These are phyloP conservation scores for Diogma glabrata DNA, from an alignment of 2,888 invertebrate species.

Conservation along the genomic window DNA sequence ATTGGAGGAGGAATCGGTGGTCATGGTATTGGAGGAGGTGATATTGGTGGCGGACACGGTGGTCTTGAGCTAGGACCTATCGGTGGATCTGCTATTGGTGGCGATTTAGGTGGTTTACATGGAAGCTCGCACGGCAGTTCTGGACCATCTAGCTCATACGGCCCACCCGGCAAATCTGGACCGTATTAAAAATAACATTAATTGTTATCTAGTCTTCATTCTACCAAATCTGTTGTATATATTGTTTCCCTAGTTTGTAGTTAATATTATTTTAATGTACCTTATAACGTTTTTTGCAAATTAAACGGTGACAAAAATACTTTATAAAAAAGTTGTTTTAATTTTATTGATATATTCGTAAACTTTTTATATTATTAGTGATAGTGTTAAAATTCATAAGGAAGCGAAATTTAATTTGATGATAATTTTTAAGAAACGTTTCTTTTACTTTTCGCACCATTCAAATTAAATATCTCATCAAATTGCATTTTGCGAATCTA, in stretches of 20 bases:
- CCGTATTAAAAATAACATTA: conserved; percentile 40
- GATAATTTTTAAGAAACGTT: too few species aligned
- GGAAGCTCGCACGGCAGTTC: conserved; percentile 25
- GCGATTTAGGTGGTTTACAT: conserved; percentile 16
- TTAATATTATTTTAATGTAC: conserved; percentile 11
- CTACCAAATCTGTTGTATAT: conserved; percentile 22
- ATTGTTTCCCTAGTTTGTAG: conserved; percentile 18
- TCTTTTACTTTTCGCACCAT: too few species aligned
- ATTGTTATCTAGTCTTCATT: conserved; percentile 22
- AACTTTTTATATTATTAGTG: too few species aligned
- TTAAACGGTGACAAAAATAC: conserved; percentile 35
- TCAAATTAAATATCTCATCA: too few species aligned
- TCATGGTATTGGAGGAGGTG: conserved; percentile 21
- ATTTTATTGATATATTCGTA: too few species aligned
- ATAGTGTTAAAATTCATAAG: too few species aligned
- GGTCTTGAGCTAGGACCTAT: conserved; percentile 18
- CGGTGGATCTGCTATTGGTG: conserved; percentile 22
- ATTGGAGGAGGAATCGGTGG: conserved; percentile 19
- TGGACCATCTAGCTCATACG: conserved; percentile 41
- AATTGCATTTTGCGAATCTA: too few species aligned
- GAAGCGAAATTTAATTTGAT: too few species aligned
- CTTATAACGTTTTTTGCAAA: conserved; percentile 24
- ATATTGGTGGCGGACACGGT: conserved; percentile 24
- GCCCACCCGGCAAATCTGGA: conserved; percentile 55
- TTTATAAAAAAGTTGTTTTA: too few species aligned